Base-by-base conservation (phyloP, 1,140 invertebrate species). In the Ceratosolen fusciceps region DNA sequence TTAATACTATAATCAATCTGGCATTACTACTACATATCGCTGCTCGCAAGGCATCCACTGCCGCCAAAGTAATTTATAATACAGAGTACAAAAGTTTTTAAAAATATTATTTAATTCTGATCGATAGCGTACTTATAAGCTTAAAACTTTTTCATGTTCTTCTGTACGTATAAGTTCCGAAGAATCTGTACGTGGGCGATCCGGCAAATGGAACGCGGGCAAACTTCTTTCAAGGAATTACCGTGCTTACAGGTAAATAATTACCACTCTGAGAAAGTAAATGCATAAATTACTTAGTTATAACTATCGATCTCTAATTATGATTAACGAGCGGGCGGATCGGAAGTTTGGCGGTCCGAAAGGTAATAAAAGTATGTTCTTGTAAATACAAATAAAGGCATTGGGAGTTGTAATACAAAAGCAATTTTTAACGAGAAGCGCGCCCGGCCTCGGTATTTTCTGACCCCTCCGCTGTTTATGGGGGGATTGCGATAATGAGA, bases 91-190 rank as follows among this genome's bases (percentile, higher is more conserved):
- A n/a, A 37, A n/a, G 0, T 65, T 19, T 31, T 37, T n/a, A n/a
- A 0, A 21, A 37, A 37, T n/a, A 34, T 65, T 37, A 65, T 65
- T 37, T 65, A 65, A 65, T 65, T 34, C 19, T 21, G 21, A 65
- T 65, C 60, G 34, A 65, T 37, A 65, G 60, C 16, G 14, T 37
- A 37, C 31, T 65, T 65, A 65, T 16, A 65, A 65, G 26, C 19
- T 31, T 65, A 37, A 37, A 37, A 65, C 31, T 37, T 65, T 52
- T 65, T n/a, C 16, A n/a, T 65, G 19, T 37, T 65, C 0, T 65
- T 65, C 60, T 3, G 16, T n/a, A n/a, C n/a, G n/a, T 65, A 37
- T 65, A 34, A 37, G 4, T n/a, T 65, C 21, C 1, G 0, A 65
- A 65, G 60, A 65, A 65, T 37, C 7, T 37, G 21, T 37, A 65